Evolutionary conservation across 2,113 vertebrate species (phyloP), one percentile per base, ranked within the genome.

Genomic region (Brachyhypopomus occidentalis): DNA sequence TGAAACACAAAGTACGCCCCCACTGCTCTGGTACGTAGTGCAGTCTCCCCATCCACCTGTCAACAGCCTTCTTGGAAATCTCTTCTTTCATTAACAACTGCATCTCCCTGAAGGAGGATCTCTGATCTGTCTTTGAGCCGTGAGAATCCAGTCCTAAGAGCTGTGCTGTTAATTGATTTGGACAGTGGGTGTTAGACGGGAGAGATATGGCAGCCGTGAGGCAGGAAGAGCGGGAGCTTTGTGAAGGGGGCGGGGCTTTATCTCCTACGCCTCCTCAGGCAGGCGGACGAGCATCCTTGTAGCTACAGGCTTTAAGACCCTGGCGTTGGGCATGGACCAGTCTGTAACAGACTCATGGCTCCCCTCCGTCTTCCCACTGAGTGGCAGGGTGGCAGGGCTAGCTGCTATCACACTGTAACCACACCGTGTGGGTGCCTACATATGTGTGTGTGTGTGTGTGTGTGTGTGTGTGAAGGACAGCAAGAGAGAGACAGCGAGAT

Each of bases 151-250:
- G 66, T 38, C 67, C 72, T 80, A 85, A 85, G 76, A 71, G 77
- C 84, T 77, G 78, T 27, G 58, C 69, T 73, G 75, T 79, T 77
- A 82, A 85, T 85, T 82, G 77, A 80, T 80, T 77, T 67, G 60
- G 70, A 84, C 76, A 74, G 77, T 77, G 63, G 69, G 83, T 77
- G 72, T 63, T 77, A 59, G 60, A 62, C n/a, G 25, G 59, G 70
- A 58, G 11, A 52, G 45, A 52, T 52, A 52, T 52, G 45, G 12
- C 12, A 52, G 75, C 19, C 48, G 72, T 52, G 72, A 41, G n/a
- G 72, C 25, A 56, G 58, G 52, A 74, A 12, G 71, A 8, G 11
- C 73, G 38, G 72, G 41, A 81, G 45, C 1, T 52, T 52, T 11
- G 45, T 2, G 62, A 62, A n/a, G 72, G 23, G 67, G 55, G 62